Base-by-base conservation (phyloP, 2,888 invertebrate species). In the Cheilosia urbana region DNA sequence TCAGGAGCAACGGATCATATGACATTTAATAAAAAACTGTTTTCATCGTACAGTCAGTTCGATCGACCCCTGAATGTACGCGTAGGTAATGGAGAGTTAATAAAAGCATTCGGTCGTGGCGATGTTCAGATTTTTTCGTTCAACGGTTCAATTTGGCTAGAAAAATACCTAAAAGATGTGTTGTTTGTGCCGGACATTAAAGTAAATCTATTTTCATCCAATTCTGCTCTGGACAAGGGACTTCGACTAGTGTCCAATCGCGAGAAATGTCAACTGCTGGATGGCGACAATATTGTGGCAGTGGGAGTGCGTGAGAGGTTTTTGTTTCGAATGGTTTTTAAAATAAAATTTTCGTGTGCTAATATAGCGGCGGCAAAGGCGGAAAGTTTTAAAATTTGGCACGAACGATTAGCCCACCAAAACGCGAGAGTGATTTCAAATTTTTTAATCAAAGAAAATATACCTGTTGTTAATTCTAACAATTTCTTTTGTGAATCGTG, bases 341-440 rank as follows among this genome's bases (percentile, higher is more conserved):
- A 57, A 27, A 63, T 49, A 7, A 45, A 30, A 27, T 62, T 21
- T 40, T 45, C 21, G 11, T 47, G 71, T 66, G 77, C 65, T 21
- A 78, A 76, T 55, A 13, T 55, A 40, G 81, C 77, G 19, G 69
- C 63, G 34, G 42, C 42, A n/a, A 69, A 78, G 65, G 42, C 45
- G 19, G 73, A 84, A 37, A 66, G 57, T 15, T 62, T 87, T 27
- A 75, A 87, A 57, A 17, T 84, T 1, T 89, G 88, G 89, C 88
- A 89, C 69, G 88, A 88, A 27, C 45, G 88, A 13, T 40, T 89
- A 27, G 81, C 78, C 2, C 88, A 88, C 58, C 88, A 89, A 79
- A 87, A 87, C 42, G 58, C 82, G n/a, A 37, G 17, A 9, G 81
- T 88, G 17, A 84, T 88, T 7, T 85, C 83, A 72, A 73, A 76